These are phyloP conservation scores for Babylonia areolata DNA, from an alignment of 1,140 invertebrate genomes.

Conservation along the genomic window DNA sequence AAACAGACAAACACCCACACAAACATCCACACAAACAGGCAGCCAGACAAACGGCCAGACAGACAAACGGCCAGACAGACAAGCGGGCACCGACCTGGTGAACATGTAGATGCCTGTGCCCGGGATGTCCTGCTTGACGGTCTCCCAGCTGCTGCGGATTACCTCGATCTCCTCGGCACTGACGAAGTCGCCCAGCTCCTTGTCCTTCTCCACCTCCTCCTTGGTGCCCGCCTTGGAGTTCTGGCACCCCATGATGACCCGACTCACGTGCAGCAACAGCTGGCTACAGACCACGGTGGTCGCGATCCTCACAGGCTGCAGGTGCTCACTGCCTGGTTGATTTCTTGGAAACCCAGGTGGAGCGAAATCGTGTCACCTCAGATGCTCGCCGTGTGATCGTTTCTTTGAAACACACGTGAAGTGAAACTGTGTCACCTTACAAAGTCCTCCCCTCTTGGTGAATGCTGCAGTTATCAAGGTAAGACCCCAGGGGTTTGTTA, in stretches of 20 bases:
- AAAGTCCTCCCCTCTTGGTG: too few relatives aligned
- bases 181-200: constrained; percentile 37
- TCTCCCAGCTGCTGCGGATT: constrained; percentile 40
- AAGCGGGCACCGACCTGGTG: constrained; percentile 39
- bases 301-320: neutral
- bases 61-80: neutral
- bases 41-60: too few relatives aligned
- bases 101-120: constrained; percentile 49
- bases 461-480: too few relatives aligned
- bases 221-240: constrained; percentile 26
- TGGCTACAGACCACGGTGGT: neutral
- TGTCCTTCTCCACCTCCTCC: neutral
- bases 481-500: too few relatives aligned
- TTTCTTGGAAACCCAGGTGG: too few relatives aligned
- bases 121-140: constrained; percentile 42
- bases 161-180: constrained; percentile 40
- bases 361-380: too few relatives aligned
- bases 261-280: too few relatives aligned
- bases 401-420: too few relatives aligned
- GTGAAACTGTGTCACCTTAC: too few relatives aligned
- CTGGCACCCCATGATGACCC: constrained; percentile 38
- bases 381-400: too few relatives aligned
- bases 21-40: neutral
- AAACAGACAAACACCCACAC: neutral
- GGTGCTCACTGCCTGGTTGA: neutral